Base-by-base conservation (phyloP, 2,113 vertebrate genomes). In the Marcusenius ussheri region DNA sequence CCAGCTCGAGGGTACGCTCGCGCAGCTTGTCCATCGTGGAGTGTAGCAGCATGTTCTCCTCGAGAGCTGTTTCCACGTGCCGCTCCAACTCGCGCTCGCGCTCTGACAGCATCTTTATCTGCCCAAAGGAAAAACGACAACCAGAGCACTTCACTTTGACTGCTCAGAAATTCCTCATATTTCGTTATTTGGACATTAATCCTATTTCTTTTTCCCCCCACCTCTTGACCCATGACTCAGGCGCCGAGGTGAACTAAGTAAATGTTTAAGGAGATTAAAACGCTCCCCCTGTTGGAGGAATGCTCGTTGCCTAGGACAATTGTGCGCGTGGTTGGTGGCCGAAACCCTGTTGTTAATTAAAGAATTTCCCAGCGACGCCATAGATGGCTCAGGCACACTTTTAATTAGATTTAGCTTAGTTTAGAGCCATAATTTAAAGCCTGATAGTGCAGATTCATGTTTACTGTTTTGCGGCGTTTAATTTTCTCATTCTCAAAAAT, bases 41-140 rank as follows among this genome's bases (percentile, higher is more conserved):
- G 93, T 98, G 98, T 89, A 99, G 96, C 91, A 98, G 94, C 92
- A 97, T 96, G 0, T 99, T 99, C 91, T 99, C 98, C 94, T 99
- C 97, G 90, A 98, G 95, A 92, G 97, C 95, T 90, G 96, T 94
- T 7, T 95, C 96, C 84, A 99, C 96, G 24, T 96, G 96, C n/a
- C 94, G 96, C 91, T 99, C 98, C 93, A 99, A 94, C 93, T 98
- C 98, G 91, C 95, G 95, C 93, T 99, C 99, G 91, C 97, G 96
- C 92, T 99, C 98, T 0, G 98, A 98, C 93, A 99, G 96, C 97
- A 98, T 98, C 94, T 97, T 98, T 95, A 99, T 99, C 98, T 99
- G 94, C 35, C 62, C 92, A 83, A 83, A 85, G 56, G 88, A 87
- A 13, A 39, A 42, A 6, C 35, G 1, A 42, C 62, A 70, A 31